These are phyloP conservation scores for Hippocampus barbouri DNA, from an alignment of 2,113 vertebrate genomes.

Conservation along the genomic window DNA sequence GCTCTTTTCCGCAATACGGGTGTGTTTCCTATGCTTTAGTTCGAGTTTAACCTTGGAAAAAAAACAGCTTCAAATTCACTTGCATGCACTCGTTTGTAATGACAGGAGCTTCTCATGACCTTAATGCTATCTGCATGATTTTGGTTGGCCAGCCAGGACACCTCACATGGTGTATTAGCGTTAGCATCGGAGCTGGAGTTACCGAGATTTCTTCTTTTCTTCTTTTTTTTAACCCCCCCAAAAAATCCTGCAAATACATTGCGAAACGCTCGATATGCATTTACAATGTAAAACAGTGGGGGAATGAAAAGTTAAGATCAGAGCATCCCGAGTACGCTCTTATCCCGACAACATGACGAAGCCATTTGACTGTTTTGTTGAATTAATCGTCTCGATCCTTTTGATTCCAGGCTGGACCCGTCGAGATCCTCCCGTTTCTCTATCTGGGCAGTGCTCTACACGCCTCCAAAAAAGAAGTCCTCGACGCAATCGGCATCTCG, in stretches of 20 bases:
- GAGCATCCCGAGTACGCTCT: no score
- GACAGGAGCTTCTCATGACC: neutral
- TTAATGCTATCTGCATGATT: neutral
- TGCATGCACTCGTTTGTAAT: neutral
- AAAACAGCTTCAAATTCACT: neutral
- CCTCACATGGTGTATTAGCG: no score
- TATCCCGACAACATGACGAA: no score
- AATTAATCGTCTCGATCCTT: neutral
- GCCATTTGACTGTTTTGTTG: no score
- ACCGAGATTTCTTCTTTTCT: no score
- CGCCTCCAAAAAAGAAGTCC: constrained; percentile 91
- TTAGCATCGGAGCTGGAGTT: no score
- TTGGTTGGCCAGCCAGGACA: no score
- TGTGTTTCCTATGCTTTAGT: neutral
- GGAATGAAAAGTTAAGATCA: no score
- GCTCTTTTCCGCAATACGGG: constrained; percentile 2
- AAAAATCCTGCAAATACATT: no score
- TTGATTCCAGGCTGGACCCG: constrained; percentile 83
- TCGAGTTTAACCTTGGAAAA: neutral
- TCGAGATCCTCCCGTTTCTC: constrained; percentile 96
- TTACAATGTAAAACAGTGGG: no score
- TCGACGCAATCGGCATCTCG: constrained; percentile 90
- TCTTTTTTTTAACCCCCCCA: no score
- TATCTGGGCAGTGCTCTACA: constrained; percentile 96
- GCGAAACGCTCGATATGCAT: no score